Evolutionary conservation across 2,113 vertebrate species (phyloP).

Genomic region (Seriola rivoliana): DNA sequence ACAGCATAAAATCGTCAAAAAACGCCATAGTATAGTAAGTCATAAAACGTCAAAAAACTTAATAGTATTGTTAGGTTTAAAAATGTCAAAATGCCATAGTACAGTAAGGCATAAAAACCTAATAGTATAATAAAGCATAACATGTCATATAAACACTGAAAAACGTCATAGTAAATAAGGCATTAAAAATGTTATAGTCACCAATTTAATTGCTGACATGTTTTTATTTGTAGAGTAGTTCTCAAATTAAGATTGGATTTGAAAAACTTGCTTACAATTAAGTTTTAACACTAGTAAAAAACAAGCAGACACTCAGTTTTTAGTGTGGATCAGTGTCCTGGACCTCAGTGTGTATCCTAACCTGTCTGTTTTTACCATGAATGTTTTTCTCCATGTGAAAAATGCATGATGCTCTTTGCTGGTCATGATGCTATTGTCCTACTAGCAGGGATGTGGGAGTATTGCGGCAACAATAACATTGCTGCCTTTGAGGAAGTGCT

Average conservation of each 20-base stretch:
- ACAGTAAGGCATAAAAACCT: too few species aligned
- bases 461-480: slow-evolving; percentile 37
- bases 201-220: too few species aligned
- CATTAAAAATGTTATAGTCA: too few species aligned
- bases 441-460: slow-evolving; percentile 35
- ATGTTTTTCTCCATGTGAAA: slow-evolving; percentile 11
- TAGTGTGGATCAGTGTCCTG: slow-evolving; percentile 8
- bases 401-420: slow-evolving; percentile 56
- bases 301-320: background rate
- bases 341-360: slow-evolving; percentile 42
- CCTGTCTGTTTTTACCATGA: slow-evolving; percentile 14
- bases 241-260: background rate
- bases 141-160: too few species aligned
- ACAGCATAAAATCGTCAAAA: too few species aligned
- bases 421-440: slow-evolving; percentile 35
- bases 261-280: background rate
- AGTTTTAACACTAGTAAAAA: background rate
- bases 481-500: slow-evolving; percentile 36
- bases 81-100: too few species aligned
- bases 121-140: too few species aligned
- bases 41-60: too few species aligned
- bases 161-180: too few species aligned
- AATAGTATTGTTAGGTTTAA: too few species aligned
- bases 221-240: too few species aligned
- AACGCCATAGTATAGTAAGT: too few species aligned